Percentiles rank a stretch among this genome's conserved stretches.
Evolutionary conservation across 2,888 invertebrate species (phyloP).

Genomic region (Mimachlamys varia): DNA sequence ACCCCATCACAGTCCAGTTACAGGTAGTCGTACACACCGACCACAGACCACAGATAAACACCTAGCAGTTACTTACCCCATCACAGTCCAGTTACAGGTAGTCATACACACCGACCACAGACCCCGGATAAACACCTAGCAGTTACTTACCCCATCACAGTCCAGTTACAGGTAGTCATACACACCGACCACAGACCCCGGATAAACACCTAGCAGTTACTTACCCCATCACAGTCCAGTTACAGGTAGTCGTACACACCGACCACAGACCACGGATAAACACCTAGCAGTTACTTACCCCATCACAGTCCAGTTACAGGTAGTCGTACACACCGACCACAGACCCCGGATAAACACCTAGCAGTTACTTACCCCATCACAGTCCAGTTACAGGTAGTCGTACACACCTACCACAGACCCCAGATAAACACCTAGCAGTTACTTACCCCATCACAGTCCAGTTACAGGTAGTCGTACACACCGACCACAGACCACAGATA

Average conservation of each 20-base stretch:
- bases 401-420: constrained; percentile 87
- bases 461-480: constrained; percentile 82
- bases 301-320: constrained; percentile 83
- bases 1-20: constrained; percentile 83
- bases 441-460: no score
- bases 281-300: no score
- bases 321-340: constrained; percentile 85
- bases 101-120: constrained; percentile 86
- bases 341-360: constrained; percentile 89
- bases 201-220: constrained; percentile 89
- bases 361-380: no score
- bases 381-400: constrained; percentile 82
- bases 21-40: constrained; percentile 82
- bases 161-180: constrained; percentile 82
- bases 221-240: constrained; percentile 83
- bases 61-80: no score
- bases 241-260: constrained; percentile 82
- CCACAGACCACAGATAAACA: constrained; percentile 90
- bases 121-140: constrained; percentile 89
- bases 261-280: constrained; percentile 90
- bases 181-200: constrained; percentile 88
- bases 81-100: constrained; percentile 82
- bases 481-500: constrained; percentile 88
- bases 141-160: no score
- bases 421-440: constrained; percentile 89